Base-by-base conservation (phyloP, 2,888 invertebrate species). In the Holacanthella duospinosa region DNA sequence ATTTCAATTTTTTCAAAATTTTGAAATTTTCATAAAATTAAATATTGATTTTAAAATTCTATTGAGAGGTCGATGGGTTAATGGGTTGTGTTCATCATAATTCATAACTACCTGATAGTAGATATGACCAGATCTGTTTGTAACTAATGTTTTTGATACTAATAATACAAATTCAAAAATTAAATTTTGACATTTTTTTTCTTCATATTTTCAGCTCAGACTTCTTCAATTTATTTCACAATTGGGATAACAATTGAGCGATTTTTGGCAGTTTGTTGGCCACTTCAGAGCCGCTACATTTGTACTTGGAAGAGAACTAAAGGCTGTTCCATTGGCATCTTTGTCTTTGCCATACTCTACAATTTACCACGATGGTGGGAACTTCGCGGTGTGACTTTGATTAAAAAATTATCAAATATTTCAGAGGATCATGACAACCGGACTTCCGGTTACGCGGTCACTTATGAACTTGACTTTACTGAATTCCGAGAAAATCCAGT, bases 261-360 rank as follows among this genome's bases (percentile, higher is more conserved):
- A 61, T 96, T 92, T 80, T 91, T 95, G 67, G 94, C 93, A 3
- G 90, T 91, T 43, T 91, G 90, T 75, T 89, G 89, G 76, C 94
- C 95, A 0, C 81, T 95, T 60, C 84, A 85, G 67, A 93, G 94
- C 1, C 83, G 90, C 61, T 88, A 89, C 1, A 82, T 93, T 72
- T 94, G 94, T 79, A 94, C 94, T 2, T 89, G 91, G 74, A 86
- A 87, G 59, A 83, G 86, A 68, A 94, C 87, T 61, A 84, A 89
- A 69, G 82, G 88, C 74, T 93, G 92, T 77, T 90, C 93, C 61
- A 79, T 88, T 28, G 82, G 84, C 29, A 90, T 93, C 73, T 84
- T 88, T 16, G 78, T 88, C 54, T 87, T 91, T 75, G 86, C 93
- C 6, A 78, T 87, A 55, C 77, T 88, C 60, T 95, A 93, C 80